Evolutionary conservation across 2,113 vertebrate species (phyloP).

Genomic region (Phaetusa simplex): DNA sequence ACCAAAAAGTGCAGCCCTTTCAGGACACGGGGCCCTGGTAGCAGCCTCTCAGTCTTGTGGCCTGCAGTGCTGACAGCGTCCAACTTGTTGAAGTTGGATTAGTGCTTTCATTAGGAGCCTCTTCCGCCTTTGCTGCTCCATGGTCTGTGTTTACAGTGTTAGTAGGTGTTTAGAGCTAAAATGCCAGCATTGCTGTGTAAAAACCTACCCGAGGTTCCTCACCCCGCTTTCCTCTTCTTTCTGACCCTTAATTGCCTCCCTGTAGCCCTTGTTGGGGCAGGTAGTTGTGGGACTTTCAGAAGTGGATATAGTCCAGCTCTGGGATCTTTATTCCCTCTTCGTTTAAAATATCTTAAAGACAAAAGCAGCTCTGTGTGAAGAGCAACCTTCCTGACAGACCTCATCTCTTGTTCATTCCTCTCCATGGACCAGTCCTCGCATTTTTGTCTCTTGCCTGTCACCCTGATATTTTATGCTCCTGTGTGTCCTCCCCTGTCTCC

Average conservation of each 20-base stretch:
- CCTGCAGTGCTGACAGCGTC: neutral
- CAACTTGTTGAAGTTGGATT: neutral
- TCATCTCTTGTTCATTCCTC: neutral
- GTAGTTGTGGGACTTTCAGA: neutral
- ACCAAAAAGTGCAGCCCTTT: neutral
- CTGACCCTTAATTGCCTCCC: neutral
- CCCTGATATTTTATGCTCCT: neutral
- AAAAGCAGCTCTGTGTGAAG: neutral
- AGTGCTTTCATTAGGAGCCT: neutral
- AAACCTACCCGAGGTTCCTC: neutral
- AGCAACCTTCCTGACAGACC: neutral
- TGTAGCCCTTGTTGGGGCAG: neutral
- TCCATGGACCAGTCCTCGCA: neutral
- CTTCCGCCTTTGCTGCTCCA: neutral
- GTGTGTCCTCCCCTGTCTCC: neutral
- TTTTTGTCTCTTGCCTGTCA: neutral
- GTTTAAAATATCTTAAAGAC: neutral
- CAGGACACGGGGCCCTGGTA: neutral
- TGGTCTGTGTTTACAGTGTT: neutral
- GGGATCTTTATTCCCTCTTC: neutral
- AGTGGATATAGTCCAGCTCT: neutral
- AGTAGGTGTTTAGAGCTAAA: neutral
- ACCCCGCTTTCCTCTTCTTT: neutral
- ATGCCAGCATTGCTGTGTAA: neutral
- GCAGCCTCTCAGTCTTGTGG: neutral